Base-by-base conservation (phyloP, 2,113 vertebrate species). In the Phycodurus eques region DNA sequence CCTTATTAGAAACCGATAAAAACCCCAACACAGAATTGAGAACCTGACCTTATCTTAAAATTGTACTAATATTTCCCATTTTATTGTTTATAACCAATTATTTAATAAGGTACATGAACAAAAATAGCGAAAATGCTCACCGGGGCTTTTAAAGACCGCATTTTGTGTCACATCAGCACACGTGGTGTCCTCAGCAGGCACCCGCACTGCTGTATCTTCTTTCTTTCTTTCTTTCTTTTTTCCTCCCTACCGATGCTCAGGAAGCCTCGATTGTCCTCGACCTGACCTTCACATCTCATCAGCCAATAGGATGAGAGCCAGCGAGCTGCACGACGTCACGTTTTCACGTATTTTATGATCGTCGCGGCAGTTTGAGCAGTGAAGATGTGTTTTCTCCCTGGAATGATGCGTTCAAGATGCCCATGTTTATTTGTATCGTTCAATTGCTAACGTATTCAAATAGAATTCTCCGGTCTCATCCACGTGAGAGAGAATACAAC, bases 81-180 rank as follows among this genome's bases (percentile, higher is more conserved):
- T 14, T 4, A 12, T 47, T 47, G 15, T 54, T n/a, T 17, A 27
- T n/a, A 22, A 27, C 13, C 8, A 57, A 27, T 59, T 31, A 15
- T 60, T 39, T 33, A 8, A 33, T 15, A 31, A 33, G 2, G 15
- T 14, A 2, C 12, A 33, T 17, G 31, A 57, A 54, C 4, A 54
- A 0, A 54, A n/a, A 10, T 0, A 57, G 12, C 10, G 15, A 33
- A 27, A 60, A 7, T 14, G 56, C 35, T 6, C 35, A 39, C 4
- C 3, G 35, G 35, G 6, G 35, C 4, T 39, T 39, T 39, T 10
- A 44, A 64, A 65, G 20, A 46, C 22, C 27, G 17, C 27, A 15
- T 71, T 51, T 62, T 56, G 60, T 71, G 68, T 77, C 69, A 73
- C 35, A 60, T 76, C 68, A 80, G 64, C 75, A 69, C 73, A 67